Conservation (phyloP, 2,113 vertebrate species). For the Columbina picui region DNA sequence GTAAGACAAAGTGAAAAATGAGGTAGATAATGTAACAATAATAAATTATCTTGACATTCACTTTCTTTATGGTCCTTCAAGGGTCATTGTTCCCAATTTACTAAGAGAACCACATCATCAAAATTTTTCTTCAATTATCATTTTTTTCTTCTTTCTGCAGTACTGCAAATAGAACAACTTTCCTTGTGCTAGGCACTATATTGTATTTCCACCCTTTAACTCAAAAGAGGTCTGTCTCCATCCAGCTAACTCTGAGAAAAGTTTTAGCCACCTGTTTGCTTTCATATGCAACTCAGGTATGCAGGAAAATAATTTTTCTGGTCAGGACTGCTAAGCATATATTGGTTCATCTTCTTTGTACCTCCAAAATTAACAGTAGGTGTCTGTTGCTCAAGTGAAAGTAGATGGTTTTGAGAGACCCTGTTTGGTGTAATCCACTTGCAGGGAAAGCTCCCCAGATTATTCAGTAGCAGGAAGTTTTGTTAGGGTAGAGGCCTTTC, state of each 20-base stretch:
- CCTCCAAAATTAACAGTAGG: not conserved
- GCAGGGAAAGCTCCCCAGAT: not conserved
- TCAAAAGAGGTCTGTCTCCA: not conserved
- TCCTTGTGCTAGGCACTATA: not conserved
- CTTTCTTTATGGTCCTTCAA: conserved; percentile 87
- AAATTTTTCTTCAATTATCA: conserved; percentile 83
- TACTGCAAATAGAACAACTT: conserved; percentile 75
- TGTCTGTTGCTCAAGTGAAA: not conserved
- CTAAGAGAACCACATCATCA: conserved; percentile 87
- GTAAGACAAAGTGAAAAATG: conserved; percentile 80
- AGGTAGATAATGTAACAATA: conserved; percentile 84
- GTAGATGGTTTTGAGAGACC: not conserved
- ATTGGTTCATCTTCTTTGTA: not conserved
- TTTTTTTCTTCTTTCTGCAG: conserved; percentile 70
- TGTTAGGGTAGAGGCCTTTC: not conserved
- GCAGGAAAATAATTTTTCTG: not conserved
- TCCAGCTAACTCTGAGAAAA: not conserved
- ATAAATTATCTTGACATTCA: conserved; percentile 90
- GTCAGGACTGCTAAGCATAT: not conserved
- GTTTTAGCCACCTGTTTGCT: not conserved
- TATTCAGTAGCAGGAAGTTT: not conserved
- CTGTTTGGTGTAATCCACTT: not conserved
- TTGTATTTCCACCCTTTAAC: conserved; percentile 15
- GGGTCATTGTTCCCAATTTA: conserved; percentile 90
- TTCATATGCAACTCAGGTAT: not conserved